Evolutionary conservation across 2,113 vertebrate species (phyloP), one percentile per base, ranked within the genome.

Genomic region (Equus przewalskii): DNA sequence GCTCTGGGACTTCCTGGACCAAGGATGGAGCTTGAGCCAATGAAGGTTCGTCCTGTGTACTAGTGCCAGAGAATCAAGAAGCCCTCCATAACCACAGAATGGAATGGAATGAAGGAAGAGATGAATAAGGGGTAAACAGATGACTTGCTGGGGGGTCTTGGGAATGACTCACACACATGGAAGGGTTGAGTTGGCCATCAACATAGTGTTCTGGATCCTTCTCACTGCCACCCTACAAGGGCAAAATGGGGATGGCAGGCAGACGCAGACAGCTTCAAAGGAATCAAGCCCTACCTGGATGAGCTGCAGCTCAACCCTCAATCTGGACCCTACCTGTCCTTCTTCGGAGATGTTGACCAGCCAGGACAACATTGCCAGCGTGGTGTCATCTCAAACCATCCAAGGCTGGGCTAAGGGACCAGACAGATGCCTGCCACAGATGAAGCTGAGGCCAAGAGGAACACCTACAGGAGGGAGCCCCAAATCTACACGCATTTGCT

Each of bases 281-380:
- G 49, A 76, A 33, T 72, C 2, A 0, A 26, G 46, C 46, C 22
- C 60, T 33, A 0, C 7, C 1, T 14, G 1, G 7, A 51, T 4
- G 33, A 76, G 54, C 73, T 46, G 10, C 72, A 22, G 15, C 93
- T 83, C 73, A 82, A 5, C 44, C 51, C 60, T 72, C 64, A 46
- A 56, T 51, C 30, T 83, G 70, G 72, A 62, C 69, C 14, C 0
- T 18, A 46, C 56, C 30, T 0, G 0, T 2, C 80, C 76, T 51
- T 0, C 0, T 67, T 87, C 4, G 0, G 0, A 89, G 69, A 69
- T 16, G 10, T 21, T 64, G 56, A 54, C 14, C 83, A 15, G 69
- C 88, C 72, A 89, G 73, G 65, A 85, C 26, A 41, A 15, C 7
- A 51, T 30, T 33, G 30, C 22, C 72, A 54, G 46, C 18, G 69